Percentiles rank a stretch among this genome's conserved stretches.
Evolutionary conservation across 1,140 invertebrate genomes (phyloP).

Genomic region (Popillia japonica): DNA sequence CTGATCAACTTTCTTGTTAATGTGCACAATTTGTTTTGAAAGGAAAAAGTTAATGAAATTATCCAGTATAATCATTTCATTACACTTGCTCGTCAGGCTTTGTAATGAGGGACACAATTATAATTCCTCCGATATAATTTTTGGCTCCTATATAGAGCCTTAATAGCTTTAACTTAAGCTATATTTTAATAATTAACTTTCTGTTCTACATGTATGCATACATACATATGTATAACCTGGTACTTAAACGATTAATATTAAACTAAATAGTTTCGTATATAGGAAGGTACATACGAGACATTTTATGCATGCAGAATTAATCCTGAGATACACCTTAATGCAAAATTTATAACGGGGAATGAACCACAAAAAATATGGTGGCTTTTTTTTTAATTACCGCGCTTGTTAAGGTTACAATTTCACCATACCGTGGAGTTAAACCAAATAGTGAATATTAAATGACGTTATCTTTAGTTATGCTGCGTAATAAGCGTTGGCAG

Average conservation of each 20-base stretch:
- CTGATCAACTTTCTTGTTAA: not conserved
- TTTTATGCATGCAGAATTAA: not conserved
- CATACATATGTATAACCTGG: too few species aligned
- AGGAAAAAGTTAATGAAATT: not conserved
- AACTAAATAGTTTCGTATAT: not conserved
- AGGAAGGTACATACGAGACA: not conserved
- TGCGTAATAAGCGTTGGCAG: not conserved
- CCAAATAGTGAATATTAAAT: conserved; percentile 33
- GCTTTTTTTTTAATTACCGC: not conserved
- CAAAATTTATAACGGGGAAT: not conserved
- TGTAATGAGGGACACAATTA: not conserved
- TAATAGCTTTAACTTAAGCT: not conserved
- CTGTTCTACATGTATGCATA: not conserved
- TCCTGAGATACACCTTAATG: not conserved
- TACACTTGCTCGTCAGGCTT: not conserved
- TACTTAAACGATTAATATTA: not conserved
- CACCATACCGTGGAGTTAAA: not conserved
- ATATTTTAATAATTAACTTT: conserved; percentile 2
- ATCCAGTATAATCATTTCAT: not conserved
- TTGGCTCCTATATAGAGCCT: not conserved
- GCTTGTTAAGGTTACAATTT: not conserved
- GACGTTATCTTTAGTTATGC: conserved; percentile 13
- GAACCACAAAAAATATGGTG: not conserved
- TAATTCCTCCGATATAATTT: not conserved
- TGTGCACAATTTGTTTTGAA: not conserved